phyloP scores from a whole-genome alignment of 2,797 vertebrate genomes.

The Melanotaenia nigrans region DNA sequence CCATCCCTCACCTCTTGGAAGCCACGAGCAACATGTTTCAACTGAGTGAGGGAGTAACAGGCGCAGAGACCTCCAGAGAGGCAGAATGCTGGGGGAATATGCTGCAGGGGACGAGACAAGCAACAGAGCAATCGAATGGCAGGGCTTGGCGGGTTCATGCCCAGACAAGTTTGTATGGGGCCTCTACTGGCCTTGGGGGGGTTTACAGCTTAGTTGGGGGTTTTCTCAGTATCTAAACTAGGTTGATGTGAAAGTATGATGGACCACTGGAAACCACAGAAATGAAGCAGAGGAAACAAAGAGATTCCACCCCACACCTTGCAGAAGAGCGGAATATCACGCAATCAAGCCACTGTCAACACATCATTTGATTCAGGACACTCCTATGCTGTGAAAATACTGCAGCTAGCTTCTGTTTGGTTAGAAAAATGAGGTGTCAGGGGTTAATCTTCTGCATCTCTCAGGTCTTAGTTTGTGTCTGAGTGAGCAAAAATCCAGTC shows the following conservation, averaged over 20 bases:
- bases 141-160: conserved; percentile 81
- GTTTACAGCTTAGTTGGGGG: conserved; percentile 64
- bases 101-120: conserved; percentile 73
- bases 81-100: conserved; percentile 79
- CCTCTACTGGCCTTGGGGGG: conserved; percentile 72
- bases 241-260: conserved; percentile 74
- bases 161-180: conserved; percentile 75
- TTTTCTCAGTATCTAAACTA: conserved; percentile 66
- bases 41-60: conserved; percentile 70
- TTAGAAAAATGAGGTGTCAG: neutral
- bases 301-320: conserved; percentile 75
- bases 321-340: conserved; percentile 54
- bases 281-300: conserved; percentile 71
- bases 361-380: conserved; percentile 33
- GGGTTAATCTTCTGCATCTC: neutral
- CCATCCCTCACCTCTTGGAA: conserved; percentile 72
- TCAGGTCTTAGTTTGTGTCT: conserved; percentile 26
- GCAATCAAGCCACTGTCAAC: conserved; percentile 49
- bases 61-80: conserved; percentile 72
- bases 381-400: conserved; percentile 27
- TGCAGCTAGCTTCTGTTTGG: neutral
- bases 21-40: conserved; percentile 75
- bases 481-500: neutral
- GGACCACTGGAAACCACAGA: conserved; percentile 74
- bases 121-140: conserved; percentile 62